phyloP scores from a whole-genome alignment of 1,140 invertebrate genomes.

The Philopotamus ludificatus region DNA sequence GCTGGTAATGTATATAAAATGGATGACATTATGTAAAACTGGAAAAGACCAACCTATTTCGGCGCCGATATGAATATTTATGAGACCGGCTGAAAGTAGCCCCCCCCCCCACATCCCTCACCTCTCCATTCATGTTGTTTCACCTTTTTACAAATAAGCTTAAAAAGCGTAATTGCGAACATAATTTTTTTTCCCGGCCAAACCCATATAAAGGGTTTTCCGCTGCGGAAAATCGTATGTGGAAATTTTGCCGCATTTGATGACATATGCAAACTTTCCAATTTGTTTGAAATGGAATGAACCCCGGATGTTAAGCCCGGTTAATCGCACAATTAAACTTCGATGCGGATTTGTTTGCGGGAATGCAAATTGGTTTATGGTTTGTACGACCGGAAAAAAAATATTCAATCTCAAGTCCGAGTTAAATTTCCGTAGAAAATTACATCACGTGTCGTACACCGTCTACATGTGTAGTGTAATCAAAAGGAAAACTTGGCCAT shows the following conservation, averaged over 20 bases:
- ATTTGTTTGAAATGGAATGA: no score
- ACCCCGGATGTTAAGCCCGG: no score
- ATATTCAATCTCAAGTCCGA: no score
- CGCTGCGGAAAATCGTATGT: background rate
- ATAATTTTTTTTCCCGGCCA: conserved; percentile 43
- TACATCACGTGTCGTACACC: background rate
- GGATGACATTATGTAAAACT: conserved; percentile 42
- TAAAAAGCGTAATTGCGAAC: conserved; percentile 39
- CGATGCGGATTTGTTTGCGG: no score
- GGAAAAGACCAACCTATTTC: conserved; percentile 36
- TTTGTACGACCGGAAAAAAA: no score
- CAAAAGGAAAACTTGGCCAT: conserved; percentile 10
- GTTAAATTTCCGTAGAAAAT: no score
- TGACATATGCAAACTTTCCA: conserved; percentile 13
- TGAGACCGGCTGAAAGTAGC: conserved; percentile 35
- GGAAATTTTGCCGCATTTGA: conserved; percentile 13
- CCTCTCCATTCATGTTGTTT: conserved; percentile 31
- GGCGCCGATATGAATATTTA: conserved; percentile 42
- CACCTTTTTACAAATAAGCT: conserved; percentile 42
- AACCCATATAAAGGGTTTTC: conserved; percentile 40
- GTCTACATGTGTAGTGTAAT: conserved; percentile 1
- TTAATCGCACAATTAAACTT: no score
- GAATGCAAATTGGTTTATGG: no score
- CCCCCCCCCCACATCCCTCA: conserved; percentile 1
- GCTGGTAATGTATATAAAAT: conserved; percentile 42